A percentile compares a stretch with the other conserved stretches of the same genome.
phyloP scores from a whole-genome alignment of 2,113 vertebrate species.

The Mesoclemmys tuberculata region DNA sequence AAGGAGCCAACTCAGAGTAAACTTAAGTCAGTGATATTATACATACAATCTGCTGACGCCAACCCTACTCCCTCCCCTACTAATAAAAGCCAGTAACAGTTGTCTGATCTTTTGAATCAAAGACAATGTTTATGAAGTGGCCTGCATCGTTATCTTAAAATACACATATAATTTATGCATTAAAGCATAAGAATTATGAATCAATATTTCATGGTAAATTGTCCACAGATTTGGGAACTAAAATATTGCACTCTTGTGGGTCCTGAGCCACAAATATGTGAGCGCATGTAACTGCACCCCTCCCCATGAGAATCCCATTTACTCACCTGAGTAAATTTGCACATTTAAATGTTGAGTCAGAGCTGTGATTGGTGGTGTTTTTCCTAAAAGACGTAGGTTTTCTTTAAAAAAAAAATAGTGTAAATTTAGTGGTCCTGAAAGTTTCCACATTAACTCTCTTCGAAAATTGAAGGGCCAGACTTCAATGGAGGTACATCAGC shows the following conservation, averaged over 20 bases:
- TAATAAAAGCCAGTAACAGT: constrained; percentile 73
- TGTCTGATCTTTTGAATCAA: constrained; percentile 76
- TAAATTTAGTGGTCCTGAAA: neutral
- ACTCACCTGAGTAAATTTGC: neutral
- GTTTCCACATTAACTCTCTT: neutral
- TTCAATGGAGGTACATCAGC: neutral
- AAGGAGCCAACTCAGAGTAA: constrained; percentile 65
- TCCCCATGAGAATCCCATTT: neutral
- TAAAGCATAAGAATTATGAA: constrained; percentile 64
- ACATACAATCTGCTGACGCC: constrained; percentile 55
- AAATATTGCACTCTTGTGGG: constrained; percentile 33
- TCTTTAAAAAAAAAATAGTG: neutral
- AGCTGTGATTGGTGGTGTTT: neutral
- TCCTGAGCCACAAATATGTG: neutral
- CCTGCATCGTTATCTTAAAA: constrained; percentile 61
- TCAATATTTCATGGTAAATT: constrained; percentile 62
- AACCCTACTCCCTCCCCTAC: constrained; percentile 54
- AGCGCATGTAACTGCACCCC: neutral
- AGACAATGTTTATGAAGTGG: constrained; percentile 72
- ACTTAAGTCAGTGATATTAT: constrained; percentile 55
- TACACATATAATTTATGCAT: constrained; percentile 38
- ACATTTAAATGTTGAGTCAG: neutral
- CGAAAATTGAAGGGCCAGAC: neutral
- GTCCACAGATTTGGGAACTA: constrained; percentile 5
- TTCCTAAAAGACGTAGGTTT: neutral